Evolutionary conservation across 2,888 invertebrate species (phyloP).

Genomic region (Norana najaformis): DNA sequence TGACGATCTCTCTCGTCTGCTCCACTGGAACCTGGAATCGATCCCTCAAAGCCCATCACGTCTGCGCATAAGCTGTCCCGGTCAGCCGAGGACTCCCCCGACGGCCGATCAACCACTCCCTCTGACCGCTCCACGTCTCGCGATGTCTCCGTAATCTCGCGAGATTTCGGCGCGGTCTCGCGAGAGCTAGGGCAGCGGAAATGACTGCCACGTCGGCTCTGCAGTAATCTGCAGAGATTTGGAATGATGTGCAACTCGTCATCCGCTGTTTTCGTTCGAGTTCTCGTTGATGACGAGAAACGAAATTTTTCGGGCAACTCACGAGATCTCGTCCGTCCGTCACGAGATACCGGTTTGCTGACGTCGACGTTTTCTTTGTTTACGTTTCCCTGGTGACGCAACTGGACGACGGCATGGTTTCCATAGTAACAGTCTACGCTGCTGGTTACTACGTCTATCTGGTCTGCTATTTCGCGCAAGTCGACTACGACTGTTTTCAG

Average conservation of each 20-base stretch:
- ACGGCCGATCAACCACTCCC: background rate
- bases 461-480: background rate
- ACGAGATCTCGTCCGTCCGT: background rate
- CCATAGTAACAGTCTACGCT: background rate
- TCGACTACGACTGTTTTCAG: constrained; percentile 17
- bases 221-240: constrained; percentile 20
- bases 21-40: background rate
- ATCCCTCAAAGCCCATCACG: background rate
- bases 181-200: background rate
- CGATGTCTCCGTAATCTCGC: constrained; percentile 6
- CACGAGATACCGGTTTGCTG: background rate
- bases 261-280: background rate
- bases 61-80: background rate
- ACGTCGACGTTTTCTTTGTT: background rate
- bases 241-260: background rate
- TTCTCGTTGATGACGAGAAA: background rate
- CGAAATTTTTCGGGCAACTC: background rate
- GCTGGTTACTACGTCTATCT: constrained; percentile 18
- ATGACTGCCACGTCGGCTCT: background rate
- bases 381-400: background rate
- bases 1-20: background rate
- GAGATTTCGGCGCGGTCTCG: constrained; percentile 1
- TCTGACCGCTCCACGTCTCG: background rate
- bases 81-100: background rate
- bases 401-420: background rate